These are phyloP conservation scores for Ophiodon elongatus DNA, from an alignment of 2,113 vertebrate genomes.

Conservation along the genomic window DNA sequence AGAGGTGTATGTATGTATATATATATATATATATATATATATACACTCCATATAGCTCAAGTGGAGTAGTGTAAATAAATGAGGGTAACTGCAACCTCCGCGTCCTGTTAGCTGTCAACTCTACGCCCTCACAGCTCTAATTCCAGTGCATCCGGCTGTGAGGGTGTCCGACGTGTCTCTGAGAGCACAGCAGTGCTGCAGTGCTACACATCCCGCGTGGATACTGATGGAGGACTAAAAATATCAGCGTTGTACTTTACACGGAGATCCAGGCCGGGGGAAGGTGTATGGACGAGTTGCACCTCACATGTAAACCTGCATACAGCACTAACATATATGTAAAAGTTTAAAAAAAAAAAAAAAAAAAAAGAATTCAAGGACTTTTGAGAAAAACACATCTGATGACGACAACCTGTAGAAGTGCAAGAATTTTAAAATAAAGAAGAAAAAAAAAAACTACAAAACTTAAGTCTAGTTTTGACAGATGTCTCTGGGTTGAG, in stretches of 20 bases:
- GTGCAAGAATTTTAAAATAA: background rate
- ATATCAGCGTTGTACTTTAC: background rate
- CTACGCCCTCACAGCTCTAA: background rate
- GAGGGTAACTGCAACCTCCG: too few species aligned
- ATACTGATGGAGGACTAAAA: background rate
- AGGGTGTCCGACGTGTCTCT: background rate
- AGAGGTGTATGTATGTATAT: background rate
- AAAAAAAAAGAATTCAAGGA: background rate
- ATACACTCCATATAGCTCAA: too few species aligned
- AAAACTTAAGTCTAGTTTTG: too few species aligned
- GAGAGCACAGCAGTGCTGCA: background rate
- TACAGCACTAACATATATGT: background rate
- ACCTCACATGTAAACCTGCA: background rate
- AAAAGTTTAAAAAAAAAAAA: too few species aligned
- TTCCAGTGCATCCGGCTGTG: background rate
- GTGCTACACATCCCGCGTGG: background rate
- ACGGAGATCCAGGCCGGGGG: background rate
- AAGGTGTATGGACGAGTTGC: background rate
- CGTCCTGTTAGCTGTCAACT: background rate
- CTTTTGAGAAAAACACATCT: background rate
- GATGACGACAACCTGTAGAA: background rate
- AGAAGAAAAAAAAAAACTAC: background rate
- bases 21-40: too few species aligned
- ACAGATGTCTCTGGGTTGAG: background rate
- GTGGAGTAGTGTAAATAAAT: too few species aligned